Evolutionary conservation across 1,140 invertebrate species (phyloP).

Genomic region (Cecropterus lyciades): DNA sequence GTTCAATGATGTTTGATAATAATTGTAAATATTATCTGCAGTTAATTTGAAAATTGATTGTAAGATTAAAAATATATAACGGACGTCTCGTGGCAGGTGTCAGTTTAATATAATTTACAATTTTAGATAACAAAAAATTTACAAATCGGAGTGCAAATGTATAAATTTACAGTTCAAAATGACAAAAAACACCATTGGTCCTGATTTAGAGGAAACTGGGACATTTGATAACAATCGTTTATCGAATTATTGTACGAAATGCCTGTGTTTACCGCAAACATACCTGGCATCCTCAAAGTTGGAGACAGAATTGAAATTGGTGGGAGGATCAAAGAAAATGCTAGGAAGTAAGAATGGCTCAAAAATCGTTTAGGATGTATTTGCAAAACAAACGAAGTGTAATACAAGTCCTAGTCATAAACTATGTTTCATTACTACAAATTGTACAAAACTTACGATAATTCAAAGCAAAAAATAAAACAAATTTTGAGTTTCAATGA

Average conservation of each 20-base stretch:
- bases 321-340: conserved; percentile 76
- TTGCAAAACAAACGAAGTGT: too few relatives aligned
- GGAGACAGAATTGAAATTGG: conserved; percentile 78
- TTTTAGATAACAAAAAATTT: conserved; percentile 41
- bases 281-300: conserved; percentile 70
- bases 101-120: conserved; percentile 29
- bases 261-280: conserved; percentile 77
- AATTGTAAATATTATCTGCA: too few relatives aligned
- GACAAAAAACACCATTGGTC: conserved; percentile 58
- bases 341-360: conserved; percentile 62
- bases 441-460: too few relatives aligned
- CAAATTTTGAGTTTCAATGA: too few relatives aligned
- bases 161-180: conserved; percentile 79
- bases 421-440: too few relatives aligned
- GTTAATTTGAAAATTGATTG: neutral
- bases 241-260: conserved; percentile 50
- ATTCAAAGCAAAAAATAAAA: too few relatives aligned
- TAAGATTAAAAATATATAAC: neutral
- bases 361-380: too few relatives aligned
- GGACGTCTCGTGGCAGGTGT: conserved; percentile 25
- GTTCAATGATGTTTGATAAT: too few relatives aligned
- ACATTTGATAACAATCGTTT: conserved; percentile 37
- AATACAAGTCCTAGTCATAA: too few relatives aligned
- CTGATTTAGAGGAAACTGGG: conserved; percentile 52
- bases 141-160: conserved; percentile 58